Percentiles rank a stretch among this genome's conserved stretches.
phyloP scores from a whole-genome alignment of 2,888 invertebrate species.

The Caenorhabditis virilis region DNA sequence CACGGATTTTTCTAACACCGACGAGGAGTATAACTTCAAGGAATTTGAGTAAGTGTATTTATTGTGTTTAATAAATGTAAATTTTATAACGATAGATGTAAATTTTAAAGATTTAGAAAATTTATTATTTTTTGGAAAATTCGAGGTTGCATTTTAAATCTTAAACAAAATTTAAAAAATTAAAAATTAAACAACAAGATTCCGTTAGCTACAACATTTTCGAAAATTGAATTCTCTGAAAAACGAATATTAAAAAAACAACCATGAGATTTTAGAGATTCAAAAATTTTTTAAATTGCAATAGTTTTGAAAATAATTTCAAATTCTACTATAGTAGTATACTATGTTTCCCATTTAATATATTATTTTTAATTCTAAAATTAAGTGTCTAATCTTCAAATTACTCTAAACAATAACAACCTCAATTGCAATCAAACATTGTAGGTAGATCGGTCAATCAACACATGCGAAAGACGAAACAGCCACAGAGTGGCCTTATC shows the following conservation, averaged over 20 bases:
- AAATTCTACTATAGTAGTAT: too few relatives aligned
- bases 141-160: background rate
- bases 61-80: too few relatives aligned
- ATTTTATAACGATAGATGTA: background rate
- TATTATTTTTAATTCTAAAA: background rate
- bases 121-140: background rate
- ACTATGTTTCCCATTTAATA: too few relatives aligned
- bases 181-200: too few relatives aligned
- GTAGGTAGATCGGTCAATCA: conserved; percentile 26
- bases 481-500: conserved; percentile 42
- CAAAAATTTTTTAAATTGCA: background rate
- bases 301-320: too few relatives aligned
- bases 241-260: background rate
- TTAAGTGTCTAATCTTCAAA: background rate
- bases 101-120: background rate
- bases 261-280: background rate
- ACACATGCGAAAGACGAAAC: conserved; percentile 25
- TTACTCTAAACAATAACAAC: too few relatives aligned
- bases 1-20: too few relatives aligned
- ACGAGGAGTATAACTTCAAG: too few relatives aligned
- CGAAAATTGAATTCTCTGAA: background rate
- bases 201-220: too few relatives aligned
- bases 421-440: too few relatives aligned
- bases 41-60: too few relatives aligned
- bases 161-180: background rate